A percentile compares a stretch with the other conserved stretches of the same genome.
Evolutionary conservation across 1,140 invertebrate genomes (phyloP).

Genomic region (Bombus pyrosoma): DNA sequence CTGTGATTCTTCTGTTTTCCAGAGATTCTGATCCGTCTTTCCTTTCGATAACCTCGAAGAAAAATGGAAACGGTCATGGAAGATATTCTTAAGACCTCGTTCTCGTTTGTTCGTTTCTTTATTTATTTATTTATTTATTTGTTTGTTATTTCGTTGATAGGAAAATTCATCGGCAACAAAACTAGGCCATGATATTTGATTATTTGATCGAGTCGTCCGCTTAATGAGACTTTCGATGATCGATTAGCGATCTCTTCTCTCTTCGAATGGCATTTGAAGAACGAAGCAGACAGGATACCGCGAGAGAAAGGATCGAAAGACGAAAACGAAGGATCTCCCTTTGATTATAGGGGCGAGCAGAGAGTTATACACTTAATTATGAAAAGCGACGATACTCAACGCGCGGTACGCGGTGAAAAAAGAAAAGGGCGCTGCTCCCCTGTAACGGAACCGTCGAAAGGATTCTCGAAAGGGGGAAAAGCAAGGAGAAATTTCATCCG

Average conservation of each 20-base stretch:
- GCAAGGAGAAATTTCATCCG: constrained; percentile 46
- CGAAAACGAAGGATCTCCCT: not conserved
- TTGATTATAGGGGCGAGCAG: constrained; percentile 27
- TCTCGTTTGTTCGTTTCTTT: no score
- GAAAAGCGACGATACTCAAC: constrained; percentile 34
- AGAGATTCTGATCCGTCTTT: no score
- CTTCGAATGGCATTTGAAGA: not conserved
- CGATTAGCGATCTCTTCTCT: not conserved
- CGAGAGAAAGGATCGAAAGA: not conserved
- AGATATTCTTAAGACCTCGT: no score
- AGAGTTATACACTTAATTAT: constrained; percentile 45
- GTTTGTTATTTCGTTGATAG: no score
- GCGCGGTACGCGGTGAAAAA: constrained; percentile 13
- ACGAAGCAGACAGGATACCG: not conserved
- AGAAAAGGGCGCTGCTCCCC: not conserved
- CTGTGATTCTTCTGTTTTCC: no score
- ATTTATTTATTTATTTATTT: no score
- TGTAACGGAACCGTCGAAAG: constrained; percentile 36
- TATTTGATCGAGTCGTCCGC: no score
- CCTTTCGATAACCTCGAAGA: not conserved
- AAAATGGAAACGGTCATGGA: not conserved
- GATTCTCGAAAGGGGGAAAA: constrained; percentile 42
- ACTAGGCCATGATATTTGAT: no score
- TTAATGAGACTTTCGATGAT: not conserved
- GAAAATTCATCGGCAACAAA: no score